phyloP scores from a whole-genome alignment of 2,113 vertebrate genomes.

The Chloropsis hardwickii region DNA sequence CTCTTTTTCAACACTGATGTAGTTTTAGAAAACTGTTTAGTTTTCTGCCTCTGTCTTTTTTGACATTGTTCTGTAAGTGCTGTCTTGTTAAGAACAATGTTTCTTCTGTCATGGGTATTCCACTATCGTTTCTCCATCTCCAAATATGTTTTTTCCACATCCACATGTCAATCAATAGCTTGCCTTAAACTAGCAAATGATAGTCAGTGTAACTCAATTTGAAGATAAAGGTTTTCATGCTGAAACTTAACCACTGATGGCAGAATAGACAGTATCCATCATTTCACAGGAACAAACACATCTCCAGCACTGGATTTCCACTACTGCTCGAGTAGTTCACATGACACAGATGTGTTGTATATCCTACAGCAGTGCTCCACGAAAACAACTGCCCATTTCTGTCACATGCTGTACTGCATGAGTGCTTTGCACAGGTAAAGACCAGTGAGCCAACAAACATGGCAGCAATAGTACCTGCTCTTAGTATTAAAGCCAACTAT shows the following conservation, averaged over 20 bases:
- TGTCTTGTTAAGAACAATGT: conserved; percentile 46
- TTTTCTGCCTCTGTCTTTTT: conserved; percentile 54
- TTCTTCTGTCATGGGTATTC: conserved; percentile 59
- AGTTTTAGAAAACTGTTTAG: conserved; percentile 42
- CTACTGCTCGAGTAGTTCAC: neutral
- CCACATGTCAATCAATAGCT: conserved; percentile 64
- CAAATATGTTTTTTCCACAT: conserved; percentile 56
- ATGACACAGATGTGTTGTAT: neutral
- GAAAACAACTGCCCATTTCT: neutral
- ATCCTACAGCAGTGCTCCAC: neutral
- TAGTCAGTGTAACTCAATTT: conserved; percentile 31
- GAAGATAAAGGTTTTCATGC: conserved; percentile 13
- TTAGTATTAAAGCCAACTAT: neutral
- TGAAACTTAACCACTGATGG: conserved; percentile 4
- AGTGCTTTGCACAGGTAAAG: neutral
- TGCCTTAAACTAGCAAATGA: conserved; percentile 44
- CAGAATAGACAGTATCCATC: neutral
- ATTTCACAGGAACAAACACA: neutral
- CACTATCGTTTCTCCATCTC: conserved; percentile 20
- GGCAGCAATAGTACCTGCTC: neutral
- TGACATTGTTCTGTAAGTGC: conserved; percentile 62
- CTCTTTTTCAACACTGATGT: conserved; percentile 25
- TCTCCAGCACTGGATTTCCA: neutral
- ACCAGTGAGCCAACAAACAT: neutral
- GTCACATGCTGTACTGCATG: neutral